Percentiles rank a stretch among this genome's conserved stretches.
These are phyloP conservation scores for Chalcis sispes DNA, from an alignment of 2,888 invertebrate species.

Conservation along the genomic window DNA sequence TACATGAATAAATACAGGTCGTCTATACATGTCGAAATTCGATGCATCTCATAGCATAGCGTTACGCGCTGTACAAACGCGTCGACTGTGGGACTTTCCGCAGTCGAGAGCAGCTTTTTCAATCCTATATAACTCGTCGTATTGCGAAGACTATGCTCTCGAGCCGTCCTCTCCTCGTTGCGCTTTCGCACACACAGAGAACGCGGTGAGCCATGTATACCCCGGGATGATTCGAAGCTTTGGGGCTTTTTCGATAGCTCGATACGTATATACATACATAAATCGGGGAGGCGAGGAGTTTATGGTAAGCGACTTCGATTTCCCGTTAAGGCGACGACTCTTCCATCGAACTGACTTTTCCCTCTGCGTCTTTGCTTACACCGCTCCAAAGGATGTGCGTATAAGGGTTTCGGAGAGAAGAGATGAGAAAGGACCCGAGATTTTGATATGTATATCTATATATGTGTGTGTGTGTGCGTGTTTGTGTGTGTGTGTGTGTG, in stretches of 20 bases:
- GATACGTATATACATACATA: too few relatives aligned
- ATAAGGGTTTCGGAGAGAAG: too few relatives aligned
- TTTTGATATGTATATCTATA: too few relatives aligned
- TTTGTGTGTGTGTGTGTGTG: too few relatives aligned
- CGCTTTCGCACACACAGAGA: too few relatives aligned
- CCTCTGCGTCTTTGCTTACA: slow-evolving; percentile 11
- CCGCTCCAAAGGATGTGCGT: background rate
- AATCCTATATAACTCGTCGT: slow-evolving; percentile 51
- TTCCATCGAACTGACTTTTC: background rate
- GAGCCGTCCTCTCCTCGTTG: too few relatives aligned
- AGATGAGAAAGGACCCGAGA: too few relatives aligned
- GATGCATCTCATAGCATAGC: slow-evolving; percentile 38
- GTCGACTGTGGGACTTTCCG: too few relatives aligned
- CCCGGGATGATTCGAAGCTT: slow-evolving; percentile 66
- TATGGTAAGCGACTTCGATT: slow-evolving; percentile 75
- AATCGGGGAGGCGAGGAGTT: slow-evolving; percentile 62
- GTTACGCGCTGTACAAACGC: slow-evolving; percentile 2
- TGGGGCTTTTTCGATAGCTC: too few relatives aligned
- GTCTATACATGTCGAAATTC: slow-evolving; percentile 51
- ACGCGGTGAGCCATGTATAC: slow-evolving; percentile 38
- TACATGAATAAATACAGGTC: too few relatives aligned
- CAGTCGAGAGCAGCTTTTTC: slow-evolving; percentile 53
- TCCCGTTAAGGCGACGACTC: slow-evolving; percentile 72
- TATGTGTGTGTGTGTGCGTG: background rate
- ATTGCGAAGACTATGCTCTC: too few relatives aligned